Conservation (phyloP, 1,140 invertebrate genomes). For the Orussus abietinus region DNA sequence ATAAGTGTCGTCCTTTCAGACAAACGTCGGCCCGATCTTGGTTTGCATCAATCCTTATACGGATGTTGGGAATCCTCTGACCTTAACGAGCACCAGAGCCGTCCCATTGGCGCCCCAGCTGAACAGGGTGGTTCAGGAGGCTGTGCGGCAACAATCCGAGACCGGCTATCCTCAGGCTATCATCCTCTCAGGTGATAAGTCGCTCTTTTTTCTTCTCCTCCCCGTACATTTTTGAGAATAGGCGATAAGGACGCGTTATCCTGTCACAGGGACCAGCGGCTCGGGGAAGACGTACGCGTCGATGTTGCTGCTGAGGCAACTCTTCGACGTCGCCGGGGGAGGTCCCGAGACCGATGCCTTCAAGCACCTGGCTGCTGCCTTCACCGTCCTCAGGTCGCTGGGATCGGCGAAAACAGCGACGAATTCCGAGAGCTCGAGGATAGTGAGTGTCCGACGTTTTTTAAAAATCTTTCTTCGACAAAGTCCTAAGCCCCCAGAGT, state of each 20-base stretch:
- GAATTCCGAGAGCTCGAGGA: conserved; percentile 90
- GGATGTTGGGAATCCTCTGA: conserved; percentile 82
- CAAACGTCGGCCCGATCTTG: conserved; percentile 87
- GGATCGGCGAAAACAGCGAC: conserved; percentile 85
- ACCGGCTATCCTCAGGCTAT: conserved; percentile 93
- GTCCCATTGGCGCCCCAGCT: conserved; percentile 69
- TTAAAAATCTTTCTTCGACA: conserved; percentile 1
- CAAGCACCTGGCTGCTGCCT: conserved; percentile 90
- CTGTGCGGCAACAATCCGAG: conserved; percentile 88
- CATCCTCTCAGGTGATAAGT: conserved; percentile 73
- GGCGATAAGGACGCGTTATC: conserved; percentile 15
- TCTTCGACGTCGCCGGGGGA: conserved; percentile 90
- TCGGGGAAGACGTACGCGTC: conserved; percentile 94
- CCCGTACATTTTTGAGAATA: conserved; percentile 1
- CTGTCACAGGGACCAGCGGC: conserved; percentile 74
- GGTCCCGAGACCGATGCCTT: conserved; percentile 94
- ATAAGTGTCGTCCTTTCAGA: conserved; percentile 74
- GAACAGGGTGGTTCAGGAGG: conserved; percentile 84
- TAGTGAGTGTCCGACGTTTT: conserved; percentile 63
- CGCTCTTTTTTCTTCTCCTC: conserved; percentile 3
- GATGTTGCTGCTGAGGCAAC: conserved; percentile 82
- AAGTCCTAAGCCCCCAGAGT: too few species aligned
- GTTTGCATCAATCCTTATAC: conserved; percentile 85
- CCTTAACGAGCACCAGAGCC: conserved; percentile 77
- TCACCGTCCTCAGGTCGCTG: conserved; percentile 87